These are phyloP conservation scores for Dicrostonyx torquatus DNA, from an alignment of 2,797 vertebrate genomes.

Conservation along the genomic window DNA sequence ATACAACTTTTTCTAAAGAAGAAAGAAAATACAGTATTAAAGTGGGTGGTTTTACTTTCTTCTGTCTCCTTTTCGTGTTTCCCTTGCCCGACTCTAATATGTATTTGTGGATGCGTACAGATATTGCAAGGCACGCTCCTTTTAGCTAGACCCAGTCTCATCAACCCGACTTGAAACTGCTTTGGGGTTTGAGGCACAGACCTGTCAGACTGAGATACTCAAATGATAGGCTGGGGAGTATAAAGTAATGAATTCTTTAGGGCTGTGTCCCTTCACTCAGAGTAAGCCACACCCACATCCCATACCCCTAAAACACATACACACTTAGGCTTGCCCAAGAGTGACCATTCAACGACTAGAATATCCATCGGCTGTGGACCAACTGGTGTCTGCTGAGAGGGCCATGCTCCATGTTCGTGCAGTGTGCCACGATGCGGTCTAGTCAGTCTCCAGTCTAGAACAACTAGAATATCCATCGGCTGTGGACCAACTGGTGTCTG, in stretches of 20 bases:
- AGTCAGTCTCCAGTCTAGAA: neutral
- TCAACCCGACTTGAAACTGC: neutral
- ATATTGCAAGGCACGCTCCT: neutral
- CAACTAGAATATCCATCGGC: neutral
- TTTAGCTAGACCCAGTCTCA: neutral
- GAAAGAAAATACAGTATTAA: neutral
- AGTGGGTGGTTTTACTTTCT: neutral
- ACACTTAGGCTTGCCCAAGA: neutral
- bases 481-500: neutral
- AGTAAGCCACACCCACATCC: neutral
- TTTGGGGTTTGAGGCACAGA: neutral
- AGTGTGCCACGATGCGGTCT: neutral
- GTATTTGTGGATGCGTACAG: neutral
- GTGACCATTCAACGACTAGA: neutral
- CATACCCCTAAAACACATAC: neutral
- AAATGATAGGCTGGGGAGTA: neutral
- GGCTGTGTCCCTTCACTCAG: neutral
- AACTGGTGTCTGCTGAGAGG: neutral
- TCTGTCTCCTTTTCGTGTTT: slow-evolving; percentile 26
- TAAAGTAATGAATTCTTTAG: neutral
- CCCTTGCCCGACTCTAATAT: neutral
- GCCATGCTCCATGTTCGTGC: neutral
- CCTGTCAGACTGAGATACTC: neutral
- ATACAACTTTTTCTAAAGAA: neutral
- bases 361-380: neutral